Base-by-base conservation (phyloP, 1,140 invertebrate species). In the Drosophila erecta region DNA sequence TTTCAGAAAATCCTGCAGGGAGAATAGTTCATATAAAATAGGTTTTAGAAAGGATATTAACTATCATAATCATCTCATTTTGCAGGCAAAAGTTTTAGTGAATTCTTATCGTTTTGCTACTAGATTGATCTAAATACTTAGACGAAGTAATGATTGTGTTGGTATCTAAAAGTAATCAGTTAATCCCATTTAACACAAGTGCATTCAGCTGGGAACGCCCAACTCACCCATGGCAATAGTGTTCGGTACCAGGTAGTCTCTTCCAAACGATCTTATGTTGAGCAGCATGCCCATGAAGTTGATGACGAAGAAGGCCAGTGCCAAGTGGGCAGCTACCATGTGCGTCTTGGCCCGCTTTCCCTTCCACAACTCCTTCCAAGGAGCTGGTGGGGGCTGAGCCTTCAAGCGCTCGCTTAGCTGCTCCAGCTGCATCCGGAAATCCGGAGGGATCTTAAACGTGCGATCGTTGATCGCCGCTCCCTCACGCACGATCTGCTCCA, bases 251-350 rank as follows among this genome's bases (percentile, higher is more conserved):
- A 93, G 60, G 70, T 92, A 92, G 46, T 91, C 70, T 17, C 92
- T 57, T 4, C 92, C 92, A 69, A 93, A 93, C 3, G 92, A 91
- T 46, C 92, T 70, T 7, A 93, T 92, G 56, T 93, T 93, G 4
- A 93, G 67, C 54, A 93, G 47, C 76, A 92, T 92, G 27, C 92
- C 92, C 86, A 93, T 93, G 60, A 93, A 93, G 43, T 91, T 92
- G 15, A 92, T 92, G 11, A 92, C 85, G 41, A 90, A 92, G 15
- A 92, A 80, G 17, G 92, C 87, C 76, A 90, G 76, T 0, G 92
- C 87, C 43, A 92, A 59, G 47, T 92, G 80, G 3, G 92, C 80
- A 0, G 91, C 81, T 14, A 93, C 43, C 71, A 93, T 81, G 44
- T 90, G 90, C 12, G 72, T 84, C 50, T 81, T 83, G 20, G 89